Base-by-base conservation (phyloP, 2,797 vertebrate species). In the Benthosema pterotum region DNA sequence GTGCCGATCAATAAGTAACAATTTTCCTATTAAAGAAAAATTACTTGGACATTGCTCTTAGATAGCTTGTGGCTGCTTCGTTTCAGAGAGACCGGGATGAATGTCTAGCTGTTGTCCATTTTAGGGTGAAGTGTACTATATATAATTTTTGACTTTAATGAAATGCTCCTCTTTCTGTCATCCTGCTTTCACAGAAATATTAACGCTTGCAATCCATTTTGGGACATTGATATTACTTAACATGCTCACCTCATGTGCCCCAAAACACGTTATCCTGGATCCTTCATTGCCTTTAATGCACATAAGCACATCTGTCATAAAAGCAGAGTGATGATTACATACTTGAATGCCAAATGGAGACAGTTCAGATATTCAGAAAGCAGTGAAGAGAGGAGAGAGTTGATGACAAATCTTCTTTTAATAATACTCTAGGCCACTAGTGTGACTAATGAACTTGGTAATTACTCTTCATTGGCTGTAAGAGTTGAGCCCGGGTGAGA, bases 11-110 rank as follows among this genome's bases (percentile, higher is more conserved):
- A 98, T 98, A 97, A 94, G 93, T 93, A 91, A 95, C 95, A 95
- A 94, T 96, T 96, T 96, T 96, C 89, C 95, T 95, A 97, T 98
- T 97, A 97, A 94, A 95, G 90, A 96, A 94, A 93, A 94, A 95
- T 94, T 94, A 95, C 93, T 93, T 94, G 94, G 92, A 91, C 93
- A 92, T 91, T 93, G 95, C 91, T 89, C 86, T 94, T 91, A 84
- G 93, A 95, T 94, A 93, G 95, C 95, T 95, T 88, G 90, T 95
- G 94, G 95, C 93, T 87, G 87, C 93, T 93, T 93, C 86, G 88
- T 88, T 92, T 94, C 87, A 90, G 83, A 86, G 85, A 88, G 87
- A 66, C 57, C 77, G 8, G 83, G 87, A 90, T 88, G 88, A 80
- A 78, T 83, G 89, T 83, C 54, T 67, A n/a, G 52, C 15, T 28